phyloP scores from a whole-genome alignment of 2,888 invertebrate species.

The Thelaira solivaga region DNA sequence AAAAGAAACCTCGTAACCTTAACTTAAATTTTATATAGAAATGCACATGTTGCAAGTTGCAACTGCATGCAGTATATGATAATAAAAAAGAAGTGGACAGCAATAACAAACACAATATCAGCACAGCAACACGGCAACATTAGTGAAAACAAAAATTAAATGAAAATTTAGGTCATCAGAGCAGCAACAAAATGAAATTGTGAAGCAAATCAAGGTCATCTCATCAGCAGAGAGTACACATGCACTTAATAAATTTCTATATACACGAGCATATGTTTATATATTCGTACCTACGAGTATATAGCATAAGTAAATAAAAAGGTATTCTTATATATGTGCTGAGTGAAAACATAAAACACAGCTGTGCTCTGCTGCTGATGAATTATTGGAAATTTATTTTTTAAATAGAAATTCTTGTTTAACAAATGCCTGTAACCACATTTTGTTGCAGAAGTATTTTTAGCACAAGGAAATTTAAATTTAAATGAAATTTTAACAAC shows the following conservation, averaged over 20 bases:
- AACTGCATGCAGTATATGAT: conserved; percentile 6
- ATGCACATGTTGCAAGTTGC: conserved; percentile 40
- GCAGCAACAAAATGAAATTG: conserved; percentile 31
- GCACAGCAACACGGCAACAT: too few species aligned
- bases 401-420: too few species aligned
- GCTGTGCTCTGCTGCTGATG: conserved; percentile 20
- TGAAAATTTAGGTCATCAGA: conserved; percentile 56
- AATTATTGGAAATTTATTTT: conserved; percentile 28
- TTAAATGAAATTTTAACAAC: too few species aligned
- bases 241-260: background rate
- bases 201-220: conserved; percentile 55
- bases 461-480: background rate
- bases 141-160: background rate
- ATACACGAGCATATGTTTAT: background rate
- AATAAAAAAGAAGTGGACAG: conserved; percentile 14
- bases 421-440: too few species aligned
- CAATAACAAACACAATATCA: too few species aligned
- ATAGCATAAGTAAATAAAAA: background rate
- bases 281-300: background rate
- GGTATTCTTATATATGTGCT: conserved; percentile 20
- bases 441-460: background rate
- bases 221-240: conserved; percentile 29
- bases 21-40: too few species aligned
- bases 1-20: too few species aligned
- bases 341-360: too few species aligned